Evolutionary conservation across 2,113 vertebrate species (phyloP), one percentile per base, ranked within the genome.

Genomic region (Phyllopteryx taeniolatus): DNA sequence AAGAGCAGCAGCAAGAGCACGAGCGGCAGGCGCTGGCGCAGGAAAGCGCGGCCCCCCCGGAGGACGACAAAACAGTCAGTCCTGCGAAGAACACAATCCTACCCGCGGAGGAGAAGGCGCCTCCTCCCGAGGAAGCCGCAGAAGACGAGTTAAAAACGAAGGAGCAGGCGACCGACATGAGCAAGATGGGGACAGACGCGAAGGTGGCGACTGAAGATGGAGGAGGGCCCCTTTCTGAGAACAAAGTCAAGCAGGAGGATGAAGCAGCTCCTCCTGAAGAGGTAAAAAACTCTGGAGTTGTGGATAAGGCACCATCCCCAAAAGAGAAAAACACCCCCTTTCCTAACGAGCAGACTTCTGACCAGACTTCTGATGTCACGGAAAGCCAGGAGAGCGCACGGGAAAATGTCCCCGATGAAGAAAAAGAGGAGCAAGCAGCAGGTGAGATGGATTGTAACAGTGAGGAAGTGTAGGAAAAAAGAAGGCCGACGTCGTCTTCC

Each of bases 51-150:
- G 63, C 77, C 13, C 61, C 76, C 0, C 0, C 20, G 1, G 56
- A 74, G 42, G 84, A 75, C 1, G 20, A 72, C 0, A 76, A 76
- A 61, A 12, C 64, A 0, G 71, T 35, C 8, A 83, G 68, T 62
- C 81, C 86, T 0, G 43, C 31, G 6, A 84, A 5, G 33, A 19
- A 79, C 15, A 80, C 74, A 9, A 78, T 73, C 15, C 79, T 84
- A 0, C 79, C 81, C 3, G 67, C 77, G 19, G 81, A 88, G 17
- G 85, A 76, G 22, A 85, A 80, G 33, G 7, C 64, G 5, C 62
- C 76, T 59, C 61, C 73, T 22, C 17, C 57, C 61, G 79, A 85
- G 14, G 80, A 84, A 42, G 57, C 8, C 2, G 73, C 75, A 35
- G 49, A 68, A 0, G 39, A 70, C 11, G 71, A 75, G 17, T 11